Evolutionary conservation across 1,140 invertebrate genomes (phyloP), one percentile per base, ranked within the genome.

Genomic region (Adoxophyes honmai): DNA sequence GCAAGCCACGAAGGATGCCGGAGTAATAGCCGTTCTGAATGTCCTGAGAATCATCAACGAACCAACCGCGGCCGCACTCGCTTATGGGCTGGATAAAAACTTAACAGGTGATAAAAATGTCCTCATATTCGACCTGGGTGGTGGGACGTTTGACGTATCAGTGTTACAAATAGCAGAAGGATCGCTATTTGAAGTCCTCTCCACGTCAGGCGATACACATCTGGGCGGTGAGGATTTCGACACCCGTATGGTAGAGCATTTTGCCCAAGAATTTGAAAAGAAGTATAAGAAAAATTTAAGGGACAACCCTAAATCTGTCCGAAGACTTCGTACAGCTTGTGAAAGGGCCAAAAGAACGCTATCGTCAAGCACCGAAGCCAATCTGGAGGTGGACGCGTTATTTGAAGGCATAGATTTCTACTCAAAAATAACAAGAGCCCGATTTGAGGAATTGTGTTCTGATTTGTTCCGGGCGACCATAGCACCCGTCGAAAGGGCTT

Each of bases 161-260:
- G 93, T 98, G 38, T 82, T 98, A 0, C 92, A 94, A 48, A 97
- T 98, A 78, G 94, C 95, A 60, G 95, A 97, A 82, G 96, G 96
- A 4, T 94, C 93, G 0, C 78, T 94, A 14, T 95, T 94, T 67
- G 93, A 97, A 90, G 95, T 96, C 0, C 93, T 92, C 81, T 91
- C 95, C 0, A 96, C 95, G 5, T 93, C 95, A 0, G 94, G 94
- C 0, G 94, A 95, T 66, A 95, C 94, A 0, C 93, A 94, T 75
- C 86, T 95, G 39, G 94, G 94, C 6, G 94, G 94, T 1, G 93
- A 94, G 84, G 94, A 94, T 91, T 96, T 92, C 57, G 93, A 98
- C 73, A 94, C 95, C 75, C 87, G 96, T 36, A 91, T 98, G 89
- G 95, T 98, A 0, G 94, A 95, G 61, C 94, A 97, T 81, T 92